These are phyloP conservation scores for Decapterus maruadsi DNA, from an alignment of 2,797 vertebrate species.

Conservation along the genomic window DNA sequence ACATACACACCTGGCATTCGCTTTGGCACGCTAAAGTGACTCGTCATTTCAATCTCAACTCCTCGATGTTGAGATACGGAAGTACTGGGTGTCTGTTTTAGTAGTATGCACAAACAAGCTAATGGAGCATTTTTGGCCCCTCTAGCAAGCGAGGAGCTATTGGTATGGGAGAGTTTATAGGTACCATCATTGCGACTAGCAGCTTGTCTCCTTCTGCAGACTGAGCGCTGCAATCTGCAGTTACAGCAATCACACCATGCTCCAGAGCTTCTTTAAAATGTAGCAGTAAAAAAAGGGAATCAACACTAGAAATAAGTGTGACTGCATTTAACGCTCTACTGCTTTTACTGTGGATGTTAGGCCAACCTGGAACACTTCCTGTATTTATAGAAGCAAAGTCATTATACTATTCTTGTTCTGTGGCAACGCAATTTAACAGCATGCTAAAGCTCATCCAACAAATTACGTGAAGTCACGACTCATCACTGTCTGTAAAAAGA, in stretches of 20 bases:
- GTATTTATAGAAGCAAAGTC: slow-evolving; percentile 71
- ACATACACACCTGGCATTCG: background rate
- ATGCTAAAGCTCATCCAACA: slow-evolving; percentile 56
- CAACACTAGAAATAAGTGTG: slow-evolving; percentile 52
- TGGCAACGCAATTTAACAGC: slow-evolving; percentile 56
- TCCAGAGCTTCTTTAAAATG: slow-evolving; percentile 48
- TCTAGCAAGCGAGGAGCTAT: background rate
- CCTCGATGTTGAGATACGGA: slow-evolving; percentile 2
- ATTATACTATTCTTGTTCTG: slow-evolving; percentile 55
- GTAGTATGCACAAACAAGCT: slow-evolving; percentile 4
- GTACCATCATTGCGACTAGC: slow-evolving; percentile 14
- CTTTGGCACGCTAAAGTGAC: background rate
- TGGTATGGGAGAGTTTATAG: slow-evolving; percentile 9
- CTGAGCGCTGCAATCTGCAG: slow-evolving; percentile 34
- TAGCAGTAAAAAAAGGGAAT: slow-evolving; percentile 45
- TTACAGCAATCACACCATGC: slow-evolving; percentile 23
- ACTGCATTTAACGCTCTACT: slow-evolving; percentile 61
- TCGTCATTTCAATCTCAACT: slow-evolving; percentile 8
- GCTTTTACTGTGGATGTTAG: slow-evolving; percentile 67
- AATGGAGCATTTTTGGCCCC: slow-evolving; percentile 32
- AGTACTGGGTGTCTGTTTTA: slow-evolving; percentile 16
- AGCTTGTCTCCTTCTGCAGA: slow-evolving; percentile 34
- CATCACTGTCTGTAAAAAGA: slow-evolving; percentile 38
- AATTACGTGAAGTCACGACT: slow-evolving; percentile 51
- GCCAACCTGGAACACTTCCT: slow-evolving; percentile 61